Base-by-base conservation (phyloP, 92 coral and sea anemone species). In the Zoanthus solanderi region DNA sequence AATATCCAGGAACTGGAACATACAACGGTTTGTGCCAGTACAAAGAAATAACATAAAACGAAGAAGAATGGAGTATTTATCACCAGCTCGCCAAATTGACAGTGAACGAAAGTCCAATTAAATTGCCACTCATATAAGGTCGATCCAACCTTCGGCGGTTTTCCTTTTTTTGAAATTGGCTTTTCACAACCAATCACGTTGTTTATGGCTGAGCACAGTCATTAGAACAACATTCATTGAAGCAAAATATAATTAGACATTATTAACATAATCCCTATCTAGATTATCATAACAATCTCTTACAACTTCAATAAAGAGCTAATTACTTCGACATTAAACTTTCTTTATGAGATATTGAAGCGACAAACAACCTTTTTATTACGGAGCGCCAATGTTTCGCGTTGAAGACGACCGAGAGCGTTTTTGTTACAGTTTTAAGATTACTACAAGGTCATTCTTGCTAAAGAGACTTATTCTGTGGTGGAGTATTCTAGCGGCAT, bases 281-380 rank as follows among this genome's bases (percentile, higher is more conserved):
- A 89, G 98, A 95, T 97, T 97, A 95, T 92, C 99, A 97, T 97
- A 97, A 97, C 99, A 97, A 97, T 97, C 98, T 96, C 96, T 93
- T 95, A 96, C 94, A 92, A 93, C 92, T 90, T 92, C 97, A 97
- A 97, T 97, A 95, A 97, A 95, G 93, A 94, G 97, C 97, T 94
- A 97, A 95, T 97, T 95, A 97, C 92, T 90, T 92, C 94, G 93
- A 93, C 96, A 95, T 95, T 94, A 95, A 90, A 90, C 93, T 93
- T 88, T 78, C 88, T 90, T 91, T 92, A 94, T 89, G 93, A 95
- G 90, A 94, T 78, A 89, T 79, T 88, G 85, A 79, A 76, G 79
- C 71, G 73, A 71, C 89, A 88, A 84, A 78, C 86, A 44, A 61
- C 50, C 65, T 76, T 75, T 37, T 83, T 67, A 56, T 60, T 45